These are phyloP conservation scores for Monochamus saltuarius DNA, from an alignment of 1,140 invertebrate species.

Conservation along the genomic window DNA sequence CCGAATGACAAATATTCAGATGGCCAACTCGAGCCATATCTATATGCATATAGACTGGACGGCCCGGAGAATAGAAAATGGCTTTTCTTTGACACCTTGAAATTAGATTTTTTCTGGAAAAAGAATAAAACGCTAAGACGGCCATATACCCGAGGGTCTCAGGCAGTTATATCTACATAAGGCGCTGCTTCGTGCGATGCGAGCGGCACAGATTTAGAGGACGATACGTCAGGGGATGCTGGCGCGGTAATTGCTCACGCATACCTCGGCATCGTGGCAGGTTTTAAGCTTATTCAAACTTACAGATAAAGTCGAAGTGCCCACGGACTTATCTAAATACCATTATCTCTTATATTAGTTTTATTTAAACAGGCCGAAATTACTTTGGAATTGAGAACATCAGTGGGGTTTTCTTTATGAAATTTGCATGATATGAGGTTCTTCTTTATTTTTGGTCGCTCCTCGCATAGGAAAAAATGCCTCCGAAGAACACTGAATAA, in stretches of 20 bases:
- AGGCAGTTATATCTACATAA: constrained; percentile 48
- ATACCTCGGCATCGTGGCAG: constrained; percentile 13
- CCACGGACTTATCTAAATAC: constrained; percentile 29
- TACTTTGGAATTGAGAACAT: background rate
- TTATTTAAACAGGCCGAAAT: constrained; percentile 5
- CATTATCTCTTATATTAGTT: constrained; percentile 28
- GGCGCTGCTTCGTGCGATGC: constrained; percentile 24
- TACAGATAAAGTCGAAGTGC: constrained; percentile 25
- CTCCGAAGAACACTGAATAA: no score
- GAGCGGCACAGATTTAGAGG: constrained; percentile 20
- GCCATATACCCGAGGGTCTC: constrained; percentile 42
- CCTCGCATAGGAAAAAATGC: no score
- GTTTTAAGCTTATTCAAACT: constrained; percentile 30
- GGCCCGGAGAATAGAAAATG: constrained; percentile 49
- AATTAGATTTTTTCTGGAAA: constrained; percentile 53
- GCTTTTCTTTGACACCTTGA: constrained; percentile 54
- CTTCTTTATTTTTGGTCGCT: no score
- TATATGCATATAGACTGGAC: constrained; percentile 50
- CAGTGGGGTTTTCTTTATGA: background rate
- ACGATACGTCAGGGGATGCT: constrained; percentile 6
- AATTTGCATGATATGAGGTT: no score
- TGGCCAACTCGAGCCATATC: constrained; percentile 30
- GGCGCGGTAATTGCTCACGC: constrained; percentile 30
- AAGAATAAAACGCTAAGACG: constrained; percentile 48
- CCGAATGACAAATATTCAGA: constrained; percentile 11